phyloP scores from a whole-genome alignment of 2,888 invertebrate species.

The Acronicta aceris region DNA sequence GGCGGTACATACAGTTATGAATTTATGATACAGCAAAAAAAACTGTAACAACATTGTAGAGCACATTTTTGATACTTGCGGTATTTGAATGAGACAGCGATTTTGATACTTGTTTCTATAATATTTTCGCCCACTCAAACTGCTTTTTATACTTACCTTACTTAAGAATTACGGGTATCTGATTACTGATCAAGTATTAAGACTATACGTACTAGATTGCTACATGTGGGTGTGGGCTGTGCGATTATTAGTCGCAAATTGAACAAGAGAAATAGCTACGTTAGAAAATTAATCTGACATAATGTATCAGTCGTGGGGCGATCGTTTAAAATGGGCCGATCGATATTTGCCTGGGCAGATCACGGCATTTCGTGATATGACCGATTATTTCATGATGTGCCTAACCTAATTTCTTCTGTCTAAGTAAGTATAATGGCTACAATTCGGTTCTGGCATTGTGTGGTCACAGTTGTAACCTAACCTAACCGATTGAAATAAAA shows the following conservation, averaged over 20 bases:
- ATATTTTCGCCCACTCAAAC: conserved; percentile 20
- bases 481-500: too few relatives aligned
- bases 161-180: not conserved
- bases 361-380: too few relatives aligned
- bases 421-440: too few relatives aligned
- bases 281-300: too few relatives aligned
- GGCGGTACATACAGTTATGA: conserved; percentile 63
- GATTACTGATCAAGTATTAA: too few relatives aligned
- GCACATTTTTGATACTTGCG: conserved; percentile 72
- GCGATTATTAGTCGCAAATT: conserved; percentile 1
- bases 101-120: conserved; percentile 52
- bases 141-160: not conserved
- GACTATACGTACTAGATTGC: not conserved
- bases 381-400: too few relatives aligned
- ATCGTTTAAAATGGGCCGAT: too few relatives aligned
- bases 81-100: conserved; percentile 65
- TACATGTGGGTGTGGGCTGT: conserved; percentile 25
- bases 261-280: conserved; percentile 1
- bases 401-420: too few relatives aligned
- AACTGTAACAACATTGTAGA: conserved; percentile 57
- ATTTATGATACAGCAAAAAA: conserved; percentile 18
- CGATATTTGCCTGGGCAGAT: too few relatives aligned
- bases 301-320: too few relatives aligned
- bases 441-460: too few relatives aligned
- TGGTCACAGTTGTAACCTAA: too few relatives aligned